phyloP scores from a whole-genome alignment of 2,113 vertebrate genomes.

The Todiramphus saurophagus region DNA sequence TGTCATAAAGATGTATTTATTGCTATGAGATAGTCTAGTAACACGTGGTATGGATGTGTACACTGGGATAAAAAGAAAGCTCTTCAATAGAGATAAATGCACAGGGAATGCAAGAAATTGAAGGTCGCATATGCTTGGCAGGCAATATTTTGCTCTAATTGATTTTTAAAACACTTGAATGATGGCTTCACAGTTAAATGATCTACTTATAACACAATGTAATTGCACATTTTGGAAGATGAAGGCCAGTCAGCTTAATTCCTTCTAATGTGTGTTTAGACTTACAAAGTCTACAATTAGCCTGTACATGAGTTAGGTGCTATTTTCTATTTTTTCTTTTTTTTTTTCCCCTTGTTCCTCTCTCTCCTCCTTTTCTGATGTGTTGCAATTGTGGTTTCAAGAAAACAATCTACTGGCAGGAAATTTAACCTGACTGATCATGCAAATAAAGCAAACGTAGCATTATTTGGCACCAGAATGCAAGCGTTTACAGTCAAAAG shows the following conservation, averaged over 20 bases:
- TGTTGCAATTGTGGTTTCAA: background rate
- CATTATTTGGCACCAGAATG: background rate
- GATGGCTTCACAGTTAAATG: background rate
- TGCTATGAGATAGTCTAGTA: background rate
- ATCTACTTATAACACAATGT: background rate
- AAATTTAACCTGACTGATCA: background rate
- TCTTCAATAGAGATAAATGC: background rate
- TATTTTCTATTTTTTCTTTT: background rate
- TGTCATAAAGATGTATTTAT: background rate
- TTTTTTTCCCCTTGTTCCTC: background rate
- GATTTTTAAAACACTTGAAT: conserved; percentile 9
- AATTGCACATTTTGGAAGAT: background rate
- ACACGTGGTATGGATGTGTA: background rate
- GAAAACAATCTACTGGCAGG: background rate
- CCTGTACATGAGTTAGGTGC: background rate
- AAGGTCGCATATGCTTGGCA: background rate
- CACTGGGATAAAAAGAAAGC: background rate
- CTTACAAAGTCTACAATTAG: background rate
- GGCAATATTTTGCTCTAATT: background rate
- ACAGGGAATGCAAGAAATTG: background rate
- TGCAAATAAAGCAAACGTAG: background rate
- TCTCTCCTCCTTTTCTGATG: background rate
- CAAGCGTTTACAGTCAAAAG: background rate
- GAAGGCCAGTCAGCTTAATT: background rate
- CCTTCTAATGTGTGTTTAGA: background rate